These are phyloP conservation scores for Acanthosoma haemorrhoidale DNA, from an alignment of 2,888 invertebrate species.

Conservation along the genomic window DNA sequence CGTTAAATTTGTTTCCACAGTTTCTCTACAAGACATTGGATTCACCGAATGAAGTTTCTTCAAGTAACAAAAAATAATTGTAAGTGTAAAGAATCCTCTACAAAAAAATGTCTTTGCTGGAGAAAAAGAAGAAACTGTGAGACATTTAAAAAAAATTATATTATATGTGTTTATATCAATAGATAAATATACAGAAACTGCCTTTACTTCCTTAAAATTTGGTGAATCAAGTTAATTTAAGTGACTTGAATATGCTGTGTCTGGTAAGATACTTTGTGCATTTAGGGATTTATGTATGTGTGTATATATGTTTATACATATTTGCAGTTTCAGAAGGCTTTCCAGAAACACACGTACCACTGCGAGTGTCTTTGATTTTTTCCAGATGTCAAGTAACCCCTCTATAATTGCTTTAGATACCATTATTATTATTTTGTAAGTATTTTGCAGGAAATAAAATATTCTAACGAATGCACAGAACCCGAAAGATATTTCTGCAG, in stretches of 20 bases:
- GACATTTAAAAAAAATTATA: background rate
- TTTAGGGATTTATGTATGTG: background rate
- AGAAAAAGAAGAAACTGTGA: background rate
- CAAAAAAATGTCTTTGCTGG: background rate
- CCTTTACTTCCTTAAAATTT: background rate
- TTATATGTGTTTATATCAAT: background rate
- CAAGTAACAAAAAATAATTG: background rate
- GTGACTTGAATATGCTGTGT: background rate
- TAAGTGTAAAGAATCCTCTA: background rate
- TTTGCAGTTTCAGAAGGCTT: no score
- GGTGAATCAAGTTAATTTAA: background rate
- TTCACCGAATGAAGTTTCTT: background rate
- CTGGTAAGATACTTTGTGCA: background rate
- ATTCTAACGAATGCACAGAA: no score
- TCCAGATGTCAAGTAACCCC: background rate
- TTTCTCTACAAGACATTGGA: background rate
- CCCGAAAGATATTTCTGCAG: background rate
- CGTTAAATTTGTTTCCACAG: slow-evolving; percentile 22
- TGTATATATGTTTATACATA: background rate
- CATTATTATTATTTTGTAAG: background rate
- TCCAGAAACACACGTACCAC: no score
- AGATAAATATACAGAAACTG: background rate
- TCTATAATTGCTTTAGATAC: background rate
- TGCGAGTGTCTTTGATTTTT: background rate
- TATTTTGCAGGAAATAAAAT: background rate